These are phyloP conservation scores for Drosophila ercepeae DNA, from an alignment of 1,140 invertebrate species.

Conservation along the genomic window DNA sequence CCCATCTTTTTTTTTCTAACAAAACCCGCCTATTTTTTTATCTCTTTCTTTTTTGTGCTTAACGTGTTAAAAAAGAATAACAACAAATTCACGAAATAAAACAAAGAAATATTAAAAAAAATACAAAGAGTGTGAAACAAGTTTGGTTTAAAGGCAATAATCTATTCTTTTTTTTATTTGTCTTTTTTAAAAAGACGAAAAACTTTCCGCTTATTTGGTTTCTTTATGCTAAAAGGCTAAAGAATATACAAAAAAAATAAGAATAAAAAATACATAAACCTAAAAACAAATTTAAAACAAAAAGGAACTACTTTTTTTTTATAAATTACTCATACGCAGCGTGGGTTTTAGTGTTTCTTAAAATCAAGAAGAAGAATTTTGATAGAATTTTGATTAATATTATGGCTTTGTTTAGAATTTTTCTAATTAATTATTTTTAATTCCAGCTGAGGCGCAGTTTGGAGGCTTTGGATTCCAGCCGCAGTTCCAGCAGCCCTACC, in stretches of 20 bases:
- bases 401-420: not conserved
- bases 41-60: conserved; percentile 28
- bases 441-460: conserved; percentile 47
- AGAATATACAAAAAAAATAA: not conserved
- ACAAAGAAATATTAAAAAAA: conserved; percentile 6
- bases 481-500: conserved; percentile 13
- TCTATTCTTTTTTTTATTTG: not conserved
- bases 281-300: conserved; percentile 13
- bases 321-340: conserved; percentile 13
- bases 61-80: conserved; percentile 5
- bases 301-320: not conserved
- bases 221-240: not conserved
- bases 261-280: not conserved
- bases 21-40: not conserved
- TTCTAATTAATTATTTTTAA: not conserved
- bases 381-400: no score
- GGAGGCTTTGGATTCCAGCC: conserved; percentile 44
- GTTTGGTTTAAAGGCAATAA: conserved; percentile 55
- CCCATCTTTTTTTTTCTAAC: no score
- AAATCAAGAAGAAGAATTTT: no score
- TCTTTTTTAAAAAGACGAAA: not conserved
- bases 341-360: not conserved
- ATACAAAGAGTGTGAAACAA: conserved; percentile 39
- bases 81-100: conserved; percentile 10
- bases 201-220: conserved; percentile 16